These are phyloP conservation scores for Brachyalestes nurse DNA, from an alignment of 2,797 vertebrate species.

Conservation along the genomic window DNA sequence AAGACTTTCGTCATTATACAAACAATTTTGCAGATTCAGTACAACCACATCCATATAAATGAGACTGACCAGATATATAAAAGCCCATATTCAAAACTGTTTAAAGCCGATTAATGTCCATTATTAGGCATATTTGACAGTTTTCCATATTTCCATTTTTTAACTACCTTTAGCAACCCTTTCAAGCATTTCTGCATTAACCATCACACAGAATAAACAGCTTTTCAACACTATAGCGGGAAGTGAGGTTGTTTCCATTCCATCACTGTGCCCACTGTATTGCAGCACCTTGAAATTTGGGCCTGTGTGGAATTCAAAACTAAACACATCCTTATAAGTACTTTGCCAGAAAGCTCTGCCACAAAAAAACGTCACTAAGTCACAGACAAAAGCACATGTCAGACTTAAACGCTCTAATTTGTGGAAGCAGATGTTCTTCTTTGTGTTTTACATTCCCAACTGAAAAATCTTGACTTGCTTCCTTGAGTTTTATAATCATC, in stretches of 20 bases:
- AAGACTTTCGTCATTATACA: too few relatives aligned
- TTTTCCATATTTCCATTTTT: neutral
- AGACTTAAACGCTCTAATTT: neutral
- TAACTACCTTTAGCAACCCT: slow-evolving; percentile 1
- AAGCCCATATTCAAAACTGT: neutral
- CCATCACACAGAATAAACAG: slow-evolving; percentile 22
- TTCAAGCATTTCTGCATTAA: slow-evolving; percentile 16
- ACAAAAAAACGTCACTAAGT: neutral
- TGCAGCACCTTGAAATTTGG: slow-evolving; percentile 8
- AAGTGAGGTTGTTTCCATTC: neutral
- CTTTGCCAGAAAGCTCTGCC: slow-evolving; percentile 1
- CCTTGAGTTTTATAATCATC: neutral
- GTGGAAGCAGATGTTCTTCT: neutral
- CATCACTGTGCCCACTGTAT: slow-evolving; percentile 1
- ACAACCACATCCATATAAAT: too few relatives aligned
- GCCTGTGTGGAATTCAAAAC: neutral
- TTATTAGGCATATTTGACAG: neutral
- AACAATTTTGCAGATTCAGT: too few relatives aligned
- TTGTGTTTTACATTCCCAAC: neutral
- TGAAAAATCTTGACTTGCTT: slow-evolving; percentile 5
- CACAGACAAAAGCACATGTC: neutral
- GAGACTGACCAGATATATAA: too few relatives aligned
- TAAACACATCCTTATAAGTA: slow-evolving; percentile 45
- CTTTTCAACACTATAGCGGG: neutral
- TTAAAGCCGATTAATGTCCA: neutral